These are phyloP conservation scores for Cryptoleucopteryx plumbea DNA, from an alignment of 2,113 vertebrate species.

Conservation along the genomic window DNA sequence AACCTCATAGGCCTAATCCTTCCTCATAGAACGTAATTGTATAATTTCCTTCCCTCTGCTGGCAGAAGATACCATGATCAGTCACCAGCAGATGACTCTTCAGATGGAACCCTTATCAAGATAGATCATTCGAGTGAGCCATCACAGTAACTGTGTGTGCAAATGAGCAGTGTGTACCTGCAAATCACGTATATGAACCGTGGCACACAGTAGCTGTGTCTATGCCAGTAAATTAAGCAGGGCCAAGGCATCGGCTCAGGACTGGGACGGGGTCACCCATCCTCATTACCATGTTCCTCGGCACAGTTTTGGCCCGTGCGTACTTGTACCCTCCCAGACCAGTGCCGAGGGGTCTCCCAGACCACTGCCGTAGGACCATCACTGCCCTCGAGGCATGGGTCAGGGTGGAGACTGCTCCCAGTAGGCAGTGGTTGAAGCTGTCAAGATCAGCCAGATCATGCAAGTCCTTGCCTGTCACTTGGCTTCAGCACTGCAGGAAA, in stretches of 20 bases:
- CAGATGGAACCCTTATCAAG: not conserved
- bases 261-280: not conserved
- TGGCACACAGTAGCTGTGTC: not conserved
- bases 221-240: not conserved
- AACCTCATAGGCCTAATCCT: not conserved
- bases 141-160: not conserved
- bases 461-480: not conserved
- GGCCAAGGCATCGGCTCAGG: not conserved
- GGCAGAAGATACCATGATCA: not conserved
- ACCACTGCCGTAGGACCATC: not conserved
- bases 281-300: not conserved
- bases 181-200: not conserved
- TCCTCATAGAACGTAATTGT: not conserved
- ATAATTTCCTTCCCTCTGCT: not conserved
- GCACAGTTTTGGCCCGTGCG: not conserved
- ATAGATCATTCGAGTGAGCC: not conserved
- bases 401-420: not conserved
- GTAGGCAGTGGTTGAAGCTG: not conserved
- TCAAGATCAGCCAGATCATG: not conserved
- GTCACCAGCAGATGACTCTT: not conserved
- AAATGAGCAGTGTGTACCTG: not conserved
- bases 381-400: not conserved
- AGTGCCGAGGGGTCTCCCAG: not conserved
- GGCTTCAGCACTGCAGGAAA: not conserved
- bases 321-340: not conserved